Percentiles rank a stretch among this genome's conserved stretches.
Evolutionary conservation across 2,113 vertebrate species (phyloP).

Genomic region (Physeter macrocephalus): DNA sequence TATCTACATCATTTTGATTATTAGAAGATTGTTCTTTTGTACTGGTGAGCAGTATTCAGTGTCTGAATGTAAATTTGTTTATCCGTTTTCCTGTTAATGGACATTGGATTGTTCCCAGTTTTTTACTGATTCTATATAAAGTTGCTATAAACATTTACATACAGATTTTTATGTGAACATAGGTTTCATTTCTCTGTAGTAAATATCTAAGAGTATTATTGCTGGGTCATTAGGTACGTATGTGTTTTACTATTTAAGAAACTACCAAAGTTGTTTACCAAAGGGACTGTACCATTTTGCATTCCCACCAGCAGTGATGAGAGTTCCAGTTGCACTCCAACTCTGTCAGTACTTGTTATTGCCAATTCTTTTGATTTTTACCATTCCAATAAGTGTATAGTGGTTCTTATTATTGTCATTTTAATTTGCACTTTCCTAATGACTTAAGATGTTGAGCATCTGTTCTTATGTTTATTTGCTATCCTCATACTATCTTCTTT

Average conservation of each 20-base stretch:
- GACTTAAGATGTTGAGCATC: not conserved
- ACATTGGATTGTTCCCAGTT: not conserved
- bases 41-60: not conserved
- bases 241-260: not conserved
- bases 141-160: not conserved
- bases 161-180: not conserved
- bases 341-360: not conserved
- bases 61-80: not conserved
- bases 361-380: not conserved
- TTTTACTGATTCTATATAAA: not conserved
- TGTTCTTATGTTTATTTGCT: not conserved
- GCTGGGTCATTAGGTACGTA: not conserved
- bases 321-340: not conserved
- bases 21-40: not conserved
- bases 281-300: not conserved
- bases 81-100: not conserved
- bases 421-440: not conserved
- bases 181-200: not conserved
- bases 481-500: not conserved
- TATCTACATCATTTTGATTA: not conserved
- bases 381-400: not conserved
- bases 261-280: not conserved
- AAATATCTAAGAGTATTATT: not conserved
- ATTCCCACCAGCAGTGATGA: not conserved
- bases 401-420: not conserved